These are phyloP conservation scores for Arrhopalites spinosus DNA, from an alignment of 2,888 invertebrate species.

Conservation along the genomic window DNA sequence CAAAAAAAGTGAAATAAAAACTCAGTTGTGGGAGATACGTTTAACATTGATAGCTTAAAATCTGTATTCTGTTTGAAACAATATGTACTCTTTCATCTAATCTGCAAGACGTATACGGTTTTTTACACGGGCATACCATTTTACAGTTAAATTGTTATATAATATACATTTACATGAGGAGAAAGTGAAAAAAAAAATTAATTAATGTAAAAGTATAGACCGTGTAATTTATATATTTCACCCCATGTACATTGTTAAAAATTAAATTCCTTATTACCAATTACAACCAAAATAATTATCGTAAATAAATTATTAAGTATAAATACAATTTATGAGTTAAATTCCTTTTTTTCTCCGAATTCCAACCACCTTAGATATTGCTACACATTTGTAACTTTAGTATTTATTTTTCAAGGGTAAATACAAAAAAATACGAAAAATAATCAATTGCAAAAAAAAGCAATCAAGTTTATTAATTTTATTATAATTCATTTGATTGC, in stretches of 20 bases:
- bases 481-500: too few relatives aligned
- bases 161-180: neutral
- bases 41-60: too few relatives aligned
- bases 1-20: too few relatives aligned
- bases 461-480: too few relatives aligned
- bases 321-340: too few relatives aligned
- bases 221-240: slow-evolving; percentile 3
- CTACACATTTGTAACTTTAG: too few relatives aligned
- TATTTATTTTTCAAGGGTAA: too few relatives aligned
- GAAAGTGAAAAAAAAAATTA: too few relatives aligned
- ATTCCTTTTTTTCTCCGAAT: too few relatives aligned
- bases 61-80: neutral
- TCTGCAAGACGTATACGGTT: slow-evolving; percentile 19
- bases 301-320: neutral
- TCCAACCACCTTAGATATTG: neutral
- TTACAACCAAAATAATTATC: neutral
- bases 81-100: slow-evolving; percentile 10
- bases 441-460: too few relatives aligned
- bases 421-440: too few relatives aligned
- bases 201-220: neutral
- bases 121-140: neutral
- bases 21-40: too few relatives aligned
- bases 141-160: slow-evolving; percentile 6
- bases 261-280: neutral
- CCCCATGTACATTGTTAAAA: slow-evolving; percentile 1